These are phyloP conservation scores for Ctenicera cuprea DNA, from an alignment of 2,888 invertebrate species.

Conservation along the genomic window DNA sequence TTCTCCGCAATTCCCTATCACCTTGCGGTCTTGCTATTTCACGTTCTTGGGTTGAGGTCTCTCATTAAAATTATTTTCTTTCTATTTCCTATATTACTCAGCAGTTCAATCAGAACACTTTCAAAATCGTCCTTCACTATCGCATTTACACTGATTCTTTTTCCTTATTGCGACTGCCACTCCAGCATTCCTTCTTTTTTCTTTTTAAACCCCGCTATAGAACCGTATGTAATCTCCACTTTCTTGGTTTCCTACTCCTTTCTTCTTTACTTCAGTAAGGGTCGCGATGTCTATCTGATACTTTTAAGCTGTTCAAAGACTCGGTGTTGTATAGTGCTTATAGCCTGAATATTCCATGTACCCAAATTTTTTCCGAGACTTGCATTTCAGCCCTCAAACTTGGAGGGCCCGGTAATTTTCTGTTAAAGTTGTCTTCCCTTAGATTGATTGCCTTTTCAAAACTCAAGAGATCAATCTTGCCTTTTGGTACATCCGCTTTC, in stretches of 20 bases:
- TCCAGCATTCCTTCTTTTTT: not conserved
- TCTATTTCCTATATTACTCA: not conserved
- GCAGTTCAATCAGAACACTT: not conserved
- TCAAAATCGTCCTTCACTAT: constrained; percentile 18
- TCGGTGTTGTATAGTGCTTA: not conserved
- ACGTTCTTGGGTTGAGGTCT: constrained; percentile 14
- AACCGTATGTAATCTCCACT: not conserved
- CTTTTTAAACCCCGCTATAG: not conserved
- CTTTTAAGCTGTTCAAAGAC: not conserved
- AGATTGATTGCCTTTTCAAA: too few relatives aligned
- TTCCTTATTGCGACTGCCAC: too few relatives aligned
- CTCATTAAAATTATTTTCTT: constrained; percentile 26
- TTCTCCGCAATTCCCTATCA: constrained; percentile 9
- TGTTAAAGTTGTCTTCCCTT: too few relatives aligned
- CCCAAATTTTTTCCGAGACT: too few relatives aligned
- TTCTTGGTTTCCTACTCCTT: not conserved
- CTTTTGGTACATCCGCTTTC: too few relatives aligned
- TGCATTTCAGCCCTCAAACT: too few relatives aligned
- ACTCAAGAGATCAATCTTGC: too few relatives aligned
- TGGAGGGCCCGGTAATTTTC: too few relatives aligned
- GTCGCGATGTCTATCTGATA: not conserved
- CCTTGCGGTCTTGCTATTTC: not conserved
- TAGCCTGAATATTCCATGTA: not conserved
- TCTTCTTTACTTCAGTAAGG: not conserved
- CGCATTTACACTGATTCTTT: too few relatives aligned